Evolutionary conservation across 2,888 invertebrate species (phyloP).

Genomic region (Nebria brevicollis): DNA sequence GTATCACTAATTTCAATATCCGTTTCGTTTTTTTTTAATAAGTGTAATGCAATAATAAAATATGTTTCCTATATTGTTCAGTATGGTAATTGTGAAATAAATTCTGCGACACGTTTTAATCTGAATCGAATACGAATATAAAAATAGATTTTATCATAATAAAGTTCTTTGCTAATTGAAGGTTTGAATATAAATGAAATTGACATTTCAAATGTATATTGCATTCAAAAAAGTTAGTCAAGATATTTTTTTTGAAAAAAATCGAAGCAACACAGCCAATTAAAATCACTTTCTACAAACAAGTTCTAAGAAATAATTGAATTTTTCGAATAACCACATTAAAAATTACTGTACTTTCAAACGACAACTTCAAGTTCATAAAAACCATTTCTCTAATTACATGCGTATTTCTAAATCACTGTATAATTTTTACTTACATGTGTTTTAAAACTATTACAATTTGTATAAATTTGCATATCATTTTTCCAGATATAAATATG

Average conservation of each 20-base stretch:
- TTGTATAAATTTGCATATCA: background rate
- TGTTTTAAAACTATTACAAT: background rate
- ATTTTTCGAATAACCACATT: constrained; percentile 4
- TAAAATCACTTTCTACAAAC: constrained; percentile 39
- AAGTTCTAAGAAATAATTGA: constrained; percentile 3
- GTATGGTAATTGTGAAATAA: no score
- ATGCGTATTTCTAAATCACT: constrained; percentile 1
- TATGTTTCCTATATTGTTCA: no score
- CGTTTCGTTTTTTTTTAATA: no score
- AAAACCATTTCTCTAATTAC: constrained; percentile 28
- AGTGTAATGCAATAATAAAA: no score
- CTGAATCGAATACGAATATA: background rate
- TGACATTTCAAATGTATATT: constrained; percentile 30
- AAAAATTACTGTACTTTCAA: constrained; percentile 4
- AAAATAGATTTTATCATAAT: background rate
- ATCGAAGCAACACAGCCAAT: constrained; percentile 23
- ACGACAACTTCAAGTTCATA: constrained; percentile 19
- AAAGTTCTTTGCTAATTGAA: constrained; percentile 19
- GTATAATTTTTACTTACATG: background rate
- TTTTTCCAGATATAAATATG: background rate
- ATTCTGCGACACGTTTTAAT: no score
- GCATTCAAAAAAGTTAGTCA: constrained; percentile 11
- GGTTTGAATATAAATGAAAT: constrained; percentile 7
- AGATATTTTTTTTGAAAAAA: background rate
- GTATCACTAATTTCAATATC: no score